Evolutionary conservation across 2,888 invertebrate species (phyloP).

Genomic region (Steinernema hermaphroditum): DNA sequence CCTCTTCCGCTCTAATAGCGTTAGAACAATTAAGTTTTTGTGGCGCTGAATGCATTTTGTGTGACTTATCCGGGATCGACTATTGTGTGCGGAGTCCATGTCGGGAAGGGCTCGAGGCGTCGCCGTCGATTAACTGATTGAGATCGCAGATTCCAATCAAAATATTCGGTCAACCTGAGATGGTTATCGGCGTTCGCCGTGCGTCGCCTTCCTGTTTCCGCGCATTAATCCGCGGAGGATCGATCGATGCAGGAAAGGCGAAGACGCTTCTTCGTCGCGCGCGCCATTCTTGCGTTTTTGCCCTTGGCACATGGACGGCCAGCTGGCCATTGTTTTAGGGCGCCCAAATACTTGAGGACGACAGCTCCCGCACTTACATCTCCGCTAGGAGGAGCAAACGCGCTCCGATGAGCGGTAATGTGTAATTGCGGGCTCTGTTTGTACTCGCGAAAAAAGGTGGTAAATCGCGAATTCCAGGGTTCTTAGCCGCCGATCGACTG

Average conservation of each 20-base stretch:
- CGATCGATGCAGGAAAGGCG: constrained; percentile 17
- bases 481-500: neutral
- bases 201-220: constrained; percentile 16
- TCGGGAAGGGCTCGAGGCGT: too few relatives aligned
- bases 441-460: constrained; percentile 20
- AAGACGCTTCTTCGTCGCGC: neutral
- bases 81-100: too few relatives aligned
- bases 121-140: neutral
- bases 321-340: neutral
- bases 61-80: too few relatives aligned
- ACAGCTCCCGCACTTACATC: too few relatives aligned
- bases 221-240: constrained; percentile 21
- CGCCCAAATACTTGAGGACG: too few relatives aligned
- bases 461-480: constrained; percentile 6
- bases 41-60: too few relatives aligned
- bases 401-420: neutral
- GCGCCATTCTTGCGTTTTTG: neutral
- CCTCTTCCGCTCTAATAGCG: too few relatives aligned
- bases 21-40: too few relatives aligned
- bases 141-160: constrained; percentile 31
- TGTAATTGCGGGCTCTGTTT: neutral
- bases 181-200: constrained; percentile 30
- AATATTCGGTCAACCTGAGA: constrained; percentile 30
- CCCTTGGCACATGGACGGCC: neutral
- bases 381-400: neutral